Percentiles rank a stretch among this genome's conserved stretches.
phyloP scores from a whole-genome alignment of 2,113 vertebrate genomes.

The Rhipidura dahli region DNA sequence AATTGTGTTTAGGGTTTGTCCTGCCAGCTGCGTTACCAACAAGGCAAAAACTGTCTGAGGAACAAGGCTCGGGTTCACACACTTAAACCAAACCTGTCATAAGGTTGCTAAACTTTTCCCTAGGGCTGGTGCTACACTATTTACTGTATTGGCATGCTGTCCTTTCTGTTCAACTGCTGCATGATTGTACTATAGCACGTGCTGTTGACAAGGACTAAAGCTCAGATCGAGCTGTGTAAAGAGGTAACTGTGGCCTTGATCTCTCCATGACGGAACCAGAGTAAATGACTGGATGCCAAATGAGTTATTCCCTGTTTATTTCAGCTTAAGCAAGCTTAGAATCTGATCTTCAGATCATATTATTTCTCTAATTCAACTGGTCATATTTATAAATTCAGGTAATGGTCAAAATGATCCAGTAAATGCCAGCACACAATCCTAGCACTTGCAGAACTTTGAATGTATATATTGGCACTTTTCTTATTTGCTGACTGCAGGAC shows the following conservation, averaged over 20 bases:
- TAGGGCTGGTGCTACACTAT: background rate
- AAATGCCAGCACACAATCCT: background rate
- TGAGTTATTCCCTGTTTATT: background rate
- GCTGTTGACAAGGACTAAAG: constrained; percentile 5
- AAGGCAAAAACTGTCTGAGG: constrained; percentile 21
- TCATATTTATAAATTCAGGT: background rate
- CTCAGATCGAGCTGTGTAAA: background rate
- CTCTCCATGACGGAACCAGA: background rate
- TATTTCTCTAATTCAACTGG: background rate
- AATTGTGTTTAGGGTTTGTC: constrained; percentile 14
- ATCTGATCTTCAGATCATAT: background rate
- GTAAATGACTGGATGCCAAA: background rate
- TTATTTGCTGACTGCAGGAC: constrained; percentile 40
- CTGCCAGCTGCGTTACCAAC: constrained; percentile 8
- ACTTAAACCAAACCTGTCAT: background rate
- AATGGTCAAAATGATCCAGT: background rate
- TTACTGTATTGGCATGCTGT: constrained; percentile 20
- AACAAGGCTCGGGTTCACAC: background rate
- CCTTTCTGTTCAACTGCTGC: background rate
- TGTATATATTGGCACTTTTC: constrained; percentile 22
- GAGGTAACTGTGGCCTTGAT: constrained; percentile 18
- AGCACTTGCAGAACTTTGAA: background rate
- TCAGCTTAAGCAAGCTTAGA: background rate
- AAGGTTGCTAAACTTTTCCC: background rate
- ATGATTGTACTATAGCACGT: background rate